Percentiles rank a stretch among this genome's conserved stretches.
Evolutionary conservation across 2,888 invertebrate genomes (phyloP).

Genomic region (Cotesia congregata): DNA sequence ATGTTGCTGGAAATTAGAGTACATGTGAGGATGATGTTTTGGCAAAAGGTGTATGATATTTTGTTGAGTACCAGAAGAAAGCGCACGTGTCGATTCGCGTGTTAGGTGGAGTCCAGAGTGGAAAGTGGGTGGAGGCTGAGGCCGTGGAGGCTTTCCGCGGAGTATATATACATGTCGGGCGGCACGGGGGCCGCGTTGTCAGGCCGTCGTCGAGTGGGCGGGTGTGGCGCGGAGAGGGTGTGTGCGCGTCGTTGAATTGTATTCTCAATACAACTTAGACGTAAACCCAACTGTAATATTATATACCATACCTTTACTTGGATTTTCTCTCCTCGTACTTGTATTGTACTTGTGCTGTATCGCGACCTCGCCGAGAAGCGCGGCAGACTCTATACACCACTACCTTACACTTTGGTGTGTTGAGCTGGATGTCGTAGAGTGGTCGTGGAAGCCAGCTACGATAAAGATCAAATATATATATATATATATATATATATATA

Average conservation of each 20-base stretch:
- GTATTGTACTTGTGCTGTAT: not conserved
- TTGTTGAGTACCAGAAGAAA: conserved; percentile 25
- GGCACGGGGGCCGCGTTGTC: conserved; percentile 32
- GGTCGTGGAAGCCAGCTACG: not conserved
- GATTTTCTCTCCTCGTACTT: too few species aligned
- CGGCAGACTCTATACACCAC: conserved; percentile 51
- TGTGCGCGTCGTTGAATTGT: conserved; percentile 17
- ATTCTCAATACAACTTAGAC: not conserved
- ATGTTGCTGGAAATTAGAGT: not conserved
- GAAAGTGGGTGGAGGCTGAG: conserved; percentile 68
- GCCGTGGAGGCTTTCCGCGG: conserved; percentile 55
- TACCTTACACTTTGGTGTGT: not conserved
- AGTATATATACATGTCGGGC: conserved; percentile 39
- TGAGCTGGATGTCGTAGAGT: not conserved
- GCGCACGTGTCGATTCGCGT: conserved; percentile 60
- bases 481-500: conserved; percentile 1
- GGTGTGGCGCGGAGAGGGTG: conserved; percentile 57
- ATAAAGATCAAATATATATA: not conserved
- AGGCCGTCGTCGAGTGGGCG: conserved; percentile 72
- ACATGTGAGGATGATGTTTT: not conserved
- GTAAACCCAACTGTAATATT: too few species aligned
- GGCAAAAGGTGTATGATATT: not conserved
- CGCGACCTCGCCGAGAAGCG: conserved; percentile 40
- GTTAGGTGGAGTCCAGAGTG: conserved; percentile 68
- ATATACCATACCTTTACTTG: too few species aligned